These are phyloP conservation scores for Ryuthela nishihirai DNA, from an alignment of 2,888 invertebrate species.

Conservation along the genomic window DNA sequence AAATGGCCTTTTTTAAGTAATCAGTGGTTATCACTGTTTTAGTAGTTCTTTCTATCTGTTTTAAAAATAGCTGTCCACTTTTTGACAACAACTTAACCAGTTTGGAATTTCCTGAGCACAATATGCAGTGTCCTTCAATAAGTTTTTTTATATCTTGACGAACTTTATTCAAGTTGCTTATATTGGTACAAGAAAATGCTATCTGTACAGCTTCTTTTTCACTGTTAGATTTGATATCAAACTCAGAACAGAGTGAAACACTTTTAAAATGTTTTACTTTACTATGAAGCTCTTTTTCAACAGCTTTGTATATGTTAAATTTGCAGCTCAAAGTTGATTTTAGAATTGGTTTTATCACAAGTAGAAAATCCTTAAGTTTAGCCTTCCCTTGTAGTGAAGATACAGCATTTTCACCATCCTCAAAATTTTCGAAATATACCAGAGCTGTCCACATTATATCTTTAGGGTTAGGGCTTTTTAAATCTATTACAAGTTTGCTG, in stretches of 20 bases:
- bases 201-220: not conserved
- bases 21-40: conserved; percentile 9
- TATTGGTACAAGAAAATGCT: conserved; percentile 1
- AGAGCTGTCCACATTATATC: conserved; percentile 6
- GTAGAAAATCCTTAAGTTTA: not conserved
- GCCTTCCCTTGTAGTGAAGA: conserved; percentile 1
- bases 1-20: conserved; percentile 3
- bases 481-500: conserved; percentile 9
- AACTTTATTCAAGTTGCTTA: conserved; percentile 1
- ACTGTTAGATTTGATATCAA: not conserved
- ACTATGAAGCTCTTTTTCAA: not conserved
- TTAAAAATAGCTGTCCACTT: not conserved
- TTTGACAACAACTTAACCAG: conserved; percentile 6
- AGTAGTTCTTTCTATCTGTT: conserved; percentile 2
- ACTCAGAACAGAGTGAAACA: not conserved
- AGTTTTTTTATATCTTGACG: conserved; percentile 1
- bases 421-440: conserved; percentile 8
- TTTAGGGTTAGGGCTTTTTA: not conserved
- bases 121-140: conserved; percentile 1
- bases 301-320: not conserved
- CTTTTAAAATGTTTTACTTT: not conserved
- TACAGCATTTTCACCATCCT: conserved; percentile 13
- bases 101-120: conserved; percentile 6
- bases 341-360: not conserved
- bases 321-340: conserved; percentile 15